Evolutionary conservation across 2,797 vertebrate species (phyloP).

Genomic region (Menidia menidia): DNA sequence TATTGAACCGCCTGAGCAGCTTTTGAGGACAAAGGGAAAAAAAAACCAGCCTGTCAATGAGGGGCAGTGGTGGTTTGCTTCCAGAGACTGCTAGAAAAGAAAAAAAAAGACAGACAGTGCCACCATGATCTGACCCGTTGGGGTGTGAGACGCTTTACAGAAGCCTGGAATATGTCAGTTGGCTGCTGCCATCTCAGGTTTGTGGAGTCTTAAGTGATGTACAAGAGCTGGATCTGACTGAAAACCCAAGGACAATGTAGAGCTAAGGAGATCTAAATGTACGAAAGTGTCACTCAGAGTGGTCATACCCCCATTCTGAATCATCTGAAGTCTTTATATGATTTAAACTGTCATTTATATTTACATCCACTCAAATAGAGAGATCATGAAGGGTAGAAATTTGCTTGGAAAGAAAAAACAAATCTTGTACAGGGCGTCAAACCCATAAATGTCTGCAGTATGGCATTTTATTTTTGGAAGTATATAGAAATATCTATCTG

Average conservation of each 20-base stretch:
- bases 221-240: background rate
- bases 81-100: background rate
- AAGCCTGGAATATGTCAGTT: background rate
- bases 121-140: background rate
- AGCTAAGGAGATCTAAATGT: background rate
- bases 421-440: background rate
- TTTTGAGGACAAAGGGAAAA: slow-evolving; percentile 28
- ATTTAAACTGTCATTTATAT: background rate
- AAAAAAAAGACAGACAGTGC: background rate
- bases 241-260: background rate
- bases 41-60: slow-evolving; percentile 1
- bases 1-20: slow-evolving; percentile 27
- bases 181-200: background rate
- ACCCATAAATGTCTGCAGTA: background rate
- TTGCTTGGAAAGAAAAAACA: background rate
- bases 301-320: background rate
- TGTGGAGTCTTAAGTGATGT: background rate
- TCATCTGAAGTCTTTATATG: background rate
- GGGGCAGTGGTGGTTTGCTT: slow-evolving; percentile 8
- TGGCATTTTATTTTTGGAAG: too few species aligned
- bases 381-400: background rate
- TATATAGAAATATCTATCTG: too few species aligned
- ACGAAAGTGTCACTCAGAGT: background rate
- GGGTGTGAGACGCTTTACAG: background rate
- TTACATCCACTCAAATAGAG: background rate